phyloP scores from a whole-genome alignment of 2,113 vertebrate genomes.

The Alligator sinensis region DNA sequence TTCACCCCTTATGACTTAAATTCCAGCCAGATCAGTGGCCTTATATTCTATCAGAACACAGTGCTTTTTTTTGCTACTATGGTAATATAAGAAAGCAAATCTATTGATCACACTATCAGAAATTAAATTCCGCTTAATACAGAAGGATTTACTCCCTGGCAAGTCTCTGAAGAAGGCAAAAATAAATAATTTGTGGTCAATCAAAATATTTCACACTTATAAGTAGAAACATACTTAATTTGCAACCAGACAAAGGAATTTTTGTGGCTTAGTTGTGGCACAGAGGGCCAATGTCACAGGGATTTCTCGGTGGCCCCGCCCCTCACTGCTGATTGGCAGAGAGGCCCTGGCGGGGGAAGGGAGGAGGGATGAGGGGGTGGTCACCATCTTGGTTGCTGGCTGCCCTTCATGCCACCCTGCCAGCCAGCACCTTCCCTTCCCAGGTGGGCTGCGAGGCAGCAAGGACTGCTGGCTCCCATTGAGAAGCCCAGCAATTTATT shows the following conservation, averaged over 20 bases:
- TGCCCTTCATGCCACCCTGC: no score
- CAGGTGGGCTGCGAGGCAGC: no score
- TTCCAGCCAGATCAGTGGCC: background rate
- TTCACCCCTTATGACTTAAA: background rate
- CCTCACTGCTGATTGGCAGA: no score
- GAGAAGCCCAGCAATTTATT: no score
- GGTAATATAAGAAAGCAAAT: background rate
- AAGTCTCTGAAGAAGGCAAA: background rate
- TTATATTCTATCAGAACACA: background rate
- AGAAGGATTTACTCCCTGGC: background rate
- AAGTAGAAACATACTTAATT: background rate
- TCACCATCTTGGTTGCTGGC: no score
- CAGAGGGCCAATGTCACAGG: no score
- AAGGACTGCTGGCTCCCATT: no score
- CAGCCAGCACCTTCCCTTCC: no score
- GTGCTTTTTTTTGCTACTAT: background rate
- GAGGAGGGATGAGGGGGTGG: no score
- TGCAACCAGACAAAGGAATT: background rate
- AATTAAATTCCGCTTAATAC: background rate
- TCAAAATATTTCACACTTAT: background rate
- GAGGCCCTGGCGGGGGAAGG: no score
- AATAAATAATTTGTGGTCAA: background rate
- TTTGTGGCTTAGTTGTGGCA: no score
- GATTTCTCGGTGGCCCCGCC: no score
- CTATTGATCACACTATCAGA: background rate